Evolutionary conservation across 2,113 vertebrate genomes (phyloP).

Genomic region (Megaleporinus macrocephalus): DNA sequence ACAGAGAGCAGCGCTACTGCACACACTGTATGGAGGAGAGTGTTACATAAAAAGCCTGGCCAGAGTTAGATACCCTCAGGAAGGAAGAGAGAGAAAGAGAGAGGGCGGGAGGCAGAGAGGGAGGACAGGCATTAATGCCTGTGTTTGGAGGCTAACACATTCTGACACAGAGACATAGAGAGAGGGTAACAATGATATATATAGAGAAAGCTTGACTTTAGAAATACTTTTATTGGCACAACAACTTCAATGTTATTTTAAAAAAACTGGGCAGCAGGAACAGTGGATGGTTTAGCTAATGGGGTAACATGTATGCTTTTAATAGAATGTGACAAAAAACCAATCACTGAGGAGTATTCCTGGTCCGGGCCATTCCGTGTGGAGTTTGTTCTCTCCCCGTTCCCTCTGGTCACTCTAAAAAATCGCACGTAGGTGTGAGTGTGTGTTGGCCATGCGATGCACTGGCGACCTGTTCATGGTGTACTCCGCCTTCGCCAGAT

Average conservation of each 20-base stretch:
- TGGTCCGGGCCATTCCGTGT: no score
- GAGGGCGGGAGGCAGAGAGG: not conserved
- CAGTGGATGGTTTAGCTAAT: not conserved
- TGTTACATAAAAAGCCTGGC: constrained; percentile 47
- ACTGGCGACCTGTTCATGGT: no score
- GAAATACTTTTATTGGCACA: not conserved
- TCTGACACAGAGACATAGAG: not conserved
- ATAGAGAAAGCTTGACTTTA: not conserved
- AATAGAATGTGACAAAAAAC: no score
- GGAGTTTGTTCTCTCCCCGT: no score
- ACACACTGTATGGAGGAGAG: constrained; percentile 7
- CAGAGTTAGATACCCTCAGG: constrained; percentile 35
- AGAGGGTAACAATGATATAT: not conserved
- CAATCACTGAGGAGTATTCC: no score
- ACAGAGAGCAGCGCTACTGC: not conserved
- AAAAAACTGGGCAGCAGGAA: not conserved
- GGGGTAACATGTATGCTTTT: not conserved
- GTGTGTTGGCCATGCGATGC: no score
- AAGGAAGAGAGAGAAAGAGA: not conserved
- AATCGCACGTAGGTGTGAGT: no score
- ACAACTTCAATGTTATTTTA: not conserved
- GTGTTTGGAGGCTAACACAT: not conserved
- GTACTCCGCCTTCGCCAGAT: no score
- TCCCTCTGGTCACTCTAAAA: no score
- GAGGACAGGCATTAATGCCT: not conserved